phyloP scores from a whole-genome alignment of 2,113 vertebrate genomes.

The Elaphurus davidianus region DNA sequence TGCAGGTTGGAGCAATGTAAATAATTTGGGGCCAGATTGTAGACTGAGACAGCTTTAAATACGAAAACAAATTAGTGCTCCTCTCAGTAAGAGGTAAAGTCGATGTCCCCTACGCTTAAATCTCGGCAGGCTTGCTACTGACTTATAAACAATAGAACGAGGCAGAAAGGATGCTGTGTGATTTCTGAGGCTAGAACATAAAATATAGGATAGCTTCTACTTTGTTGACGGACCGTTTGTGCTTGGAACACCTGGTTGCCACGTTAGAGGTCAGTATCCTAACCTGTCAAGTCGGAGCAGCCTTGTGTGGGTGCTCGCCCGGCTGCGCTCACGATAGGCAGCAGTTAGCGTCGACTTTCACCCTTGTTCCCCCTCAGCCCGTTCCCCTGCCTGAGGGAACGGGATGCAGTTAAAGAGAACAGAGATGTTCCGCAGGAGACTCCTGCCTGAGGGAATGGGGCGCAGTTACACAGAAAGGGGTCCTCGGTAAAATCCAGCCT shows the following conservation, averaged over 20 bases:
- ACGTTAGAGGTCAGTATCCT: too few relatives aligned
- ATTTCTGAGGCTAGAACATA: background rate
- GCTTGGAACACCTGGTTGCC: background rate
- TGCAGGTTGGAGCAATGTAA: background rate
- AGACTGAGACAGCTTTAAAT: background rate
- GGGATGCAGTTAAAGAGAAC: background rate
- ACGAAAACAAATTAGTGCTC: background rate
- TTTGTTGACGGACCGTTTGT: background rate
- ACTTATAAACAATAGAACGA: background rate
- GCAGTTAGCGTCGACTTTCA: background rate
- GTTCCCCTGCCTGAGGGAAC: background rate
- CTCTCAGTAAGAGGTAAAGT: background rate
- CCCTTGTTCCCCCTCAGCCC: background rate
- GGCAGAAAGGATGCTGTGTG: background rate
- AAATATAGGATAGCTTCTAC: background rate
- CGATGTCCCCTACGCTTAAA: background rate
- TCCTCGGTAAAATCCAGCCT: background rate
- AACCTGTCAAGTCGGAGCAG: background rate
- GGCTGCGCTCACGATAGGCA: background rate
- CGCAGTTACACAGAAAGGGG: background rate
- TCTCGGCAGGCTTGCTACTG: background rate
- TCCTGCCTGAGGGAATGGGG: background rate
- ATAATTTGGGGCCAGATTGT: background rate
- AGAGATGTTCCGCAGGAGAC: background rate
- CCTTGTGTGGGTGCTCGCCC: accelerated